These are phyloP conservation scores for Lithophane leautieri DNA, from an alignment of 2,888 invertebrate genomes.

Conservation along the genomic window DNA sequence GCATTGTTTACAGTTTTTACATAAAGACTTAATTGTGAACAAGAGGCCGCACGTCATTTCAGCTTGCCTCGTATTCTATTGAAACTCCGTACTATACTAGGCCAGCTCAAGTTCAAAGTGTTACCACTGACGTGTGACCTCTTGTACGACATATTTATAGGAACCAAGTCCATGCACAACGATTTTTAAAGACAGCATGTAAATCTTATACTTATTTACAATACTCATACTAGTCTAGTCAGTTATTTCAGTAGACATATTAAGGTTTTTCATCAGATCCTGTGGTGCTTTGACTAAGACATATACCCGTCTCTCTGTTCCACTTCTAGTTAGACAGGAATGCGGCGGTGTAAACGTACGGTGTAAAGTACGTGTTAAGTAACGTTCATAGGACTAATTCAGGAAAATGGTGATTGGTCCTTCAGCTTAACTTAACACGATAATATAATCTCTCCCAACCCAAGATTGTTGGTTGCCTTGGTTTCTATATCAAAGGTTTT, in stretches of 20 bases:
- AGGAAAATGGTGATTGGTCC: background rate
- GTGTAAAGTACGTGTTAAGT: too few relatives aligned
- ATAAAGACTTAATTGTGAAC: background rate
- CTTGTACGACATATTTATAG: background rate
- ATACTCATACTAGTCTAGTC: too few relatives aligned
- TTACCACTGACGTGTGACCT: too few relatives aligned
- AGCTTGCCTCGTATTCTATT: too few relatives aligned
- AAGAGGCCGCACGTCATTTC: background rate
- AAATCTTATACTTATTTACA: background rate
- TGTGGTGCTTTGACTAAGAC: background rate
- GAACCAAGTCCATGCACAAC: background rate
- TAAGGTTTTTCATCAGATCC: background rate
- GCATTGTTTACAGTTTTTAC: background rate
- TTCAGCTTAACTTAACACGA: background rate
- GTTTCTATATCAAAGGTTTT: background rate
- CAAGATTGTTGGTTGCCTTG: background rate
- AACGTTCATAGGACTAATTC: background rate
- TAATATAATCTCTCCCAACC: background rate
- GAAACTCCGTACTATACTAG: too few relatives aligned
- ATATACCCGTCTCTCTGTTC: background rate
- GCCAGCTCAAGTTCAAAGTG: too few relatives aligned
- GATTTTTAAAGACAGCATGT: too few relatives aligned
- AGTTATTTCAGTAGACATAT: background rate
- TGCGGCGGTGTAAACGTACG: background rate
- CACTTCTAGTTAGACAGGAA: background rate